A percentile compares a stretch with the other conserved stretches of the same genome.
phyloP scores from a whole-genome alignment of 2,888 invertebrate species.

The Chironomus tentans region DNA sequence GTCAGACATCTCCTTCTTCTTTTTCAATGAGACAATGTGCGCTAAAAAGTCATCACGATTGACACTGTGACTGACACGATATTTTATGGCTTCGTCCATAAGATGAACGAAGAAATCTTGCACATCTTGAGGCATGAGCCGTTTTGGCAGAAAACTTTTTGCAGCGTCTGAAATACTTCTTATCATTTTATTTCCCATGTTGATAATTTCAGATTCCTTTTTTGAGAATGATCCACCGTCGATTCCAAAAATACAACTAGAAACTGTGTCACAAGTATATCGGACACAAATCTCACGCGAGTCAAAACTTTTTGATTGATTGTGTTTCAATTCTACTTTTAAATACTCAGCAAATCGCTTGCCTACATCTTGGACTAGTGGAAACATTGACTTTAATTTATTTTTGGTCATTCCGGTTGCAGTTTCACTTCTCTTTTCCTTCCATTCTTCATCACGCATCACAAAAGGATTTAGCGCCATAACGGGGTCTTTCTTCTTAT shows the following conservation, averaged over 20 bases:
- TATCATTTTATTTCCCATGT: constrained; percentile 16
- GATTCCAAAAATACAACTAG: constrained; percentile 37
- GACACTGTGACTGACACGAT: constrained; percentile 27
- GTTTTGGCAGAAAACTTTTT: constrained; percentile 28
- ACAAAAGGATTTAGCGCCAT: constrained; percentile 44
- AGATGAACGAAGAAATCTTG: constrained; percentile 30
- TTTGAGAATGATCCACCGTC: constrained; percentile 35
- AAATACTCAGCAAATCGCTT: constrained; percentile 14
- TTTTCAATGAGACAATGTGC: constrained; percentile 30
- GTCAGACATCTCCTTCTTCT: constrained; percentile 32
- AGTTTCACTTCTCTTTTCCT: constrained; percentile 42
- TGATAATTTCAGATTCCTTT: constrained; percentile 27
- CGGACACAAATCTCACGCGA: constrained; percentile 15
- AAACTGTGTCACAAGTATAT: constrained; percentile 32
- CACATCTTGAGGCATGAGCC: constrained; percentile 28
- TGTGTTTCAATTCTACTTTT: background rate
- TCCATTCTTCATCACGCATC: constrained; percentile 45
- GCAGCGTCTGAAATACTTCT: constrained; percentile 21
- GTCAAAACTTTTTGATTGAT: constrained; percentile 27
- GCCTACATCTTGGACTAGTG: constrained; percentile 19
- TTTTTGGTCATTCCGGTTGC: constrained; percentile 37
- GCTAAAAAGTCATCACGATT: constrained; percentile 31
- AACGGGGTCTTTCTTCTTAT: constrained; percentile 39
- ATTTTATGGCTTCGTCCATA: constrained; percentile 30
- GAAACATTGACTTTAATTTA: constrained; percentile 29